phyloP scores from a whole-genome alignment of 2,888 invertebrate genomes.

The Tanaodytes sp. region DNA sequence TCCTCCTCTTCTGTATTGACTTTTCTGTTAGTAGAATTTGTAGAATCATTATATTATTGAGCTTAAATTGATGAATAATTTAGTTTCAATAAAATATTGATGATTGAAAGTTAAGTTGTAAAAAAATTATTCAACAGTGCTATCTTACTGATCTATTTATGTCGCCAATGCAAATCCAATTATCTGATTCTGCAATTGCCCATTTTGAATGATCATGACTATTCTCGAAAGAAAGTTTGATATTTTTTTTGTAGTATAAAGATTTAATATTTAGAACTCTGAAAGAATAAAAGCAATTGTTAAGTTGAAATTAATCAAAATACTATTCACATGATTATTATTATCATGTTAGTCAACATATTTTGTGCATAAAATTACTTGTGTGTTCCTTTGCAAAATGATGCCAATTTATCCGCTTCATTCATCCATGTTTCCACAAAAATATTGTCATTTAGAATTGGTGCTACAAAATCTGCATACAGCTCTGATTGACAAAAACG shows the following conservation, averaged over 20 bases:
- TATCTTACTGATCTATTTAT: conserved; percentile 88
- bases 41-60: too few relatives aligned
- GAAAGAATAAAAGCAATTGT: too few relatives aligned
- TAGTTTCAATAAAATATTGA: too few relatives aligned
- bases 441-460: conserved; percentile 79
- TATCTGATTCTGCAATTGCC: conserved; percentile 76
- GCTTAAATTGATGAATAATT: too few relatives aligned
- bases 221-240: conserved; percentile 76
- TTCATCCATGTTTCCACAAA: conserved; percentile 91
- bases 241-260: conserved; percentile 73
- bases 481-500: too few relatives aligned
- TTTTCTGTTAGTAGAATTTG: conserved; percentile 75
- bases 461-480: conserved; percentile 86
- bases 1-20: conserved; percentile 86
- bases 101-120: too few relatives aligned
- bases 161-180: conserved; percentile 94
- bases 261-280: conserved; percentile 80
- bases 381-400: conserved; percentile 78
- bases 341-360: too few relatives aligned
- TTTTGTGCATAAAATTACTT: conserved; percentile 53
- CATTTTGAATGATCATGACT: conserved; percentile 90
- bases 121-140: too few relatives aligned
- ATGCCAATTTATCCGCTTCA: conserved; percentile 83
- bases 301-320: conserved; percentile 31
- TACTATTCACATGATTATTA: neutral